phyloP scores from a whole-genome alignment of 2,888 invertebrate species.

The Scaptomyza flava region DNA sequence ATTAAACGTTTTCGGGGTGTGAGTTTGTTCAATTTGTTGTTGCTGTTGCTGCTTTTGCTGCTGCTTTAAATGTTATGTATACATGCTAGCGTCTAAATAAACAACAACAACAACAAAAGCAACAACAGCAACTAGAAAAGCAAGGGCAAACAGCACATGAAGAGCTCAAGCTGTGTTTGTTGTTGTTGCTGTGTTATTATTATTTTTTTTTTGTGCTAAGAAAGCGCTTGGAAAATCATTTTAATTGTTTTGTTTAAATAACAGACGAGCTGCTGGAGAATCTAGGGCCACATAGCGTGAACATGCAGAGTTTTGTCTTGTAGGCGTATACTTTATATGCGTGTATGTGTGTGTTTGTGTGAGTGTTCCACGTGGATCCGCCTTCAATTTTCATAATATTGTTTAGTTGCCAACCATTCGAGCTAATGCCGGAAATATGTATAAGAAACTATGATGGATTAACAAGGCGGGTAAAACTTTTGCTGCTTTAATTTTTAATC shows the following conservation, averaged over 20 bases:
- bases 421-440: constrained; percentile 3
- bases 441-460: constrained; percentile 30
- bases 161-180: constrained; percentile 35
- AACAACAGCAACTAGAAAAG: constrained; percentile 28
- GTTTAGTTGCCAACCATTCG: constrained; percentile 15
- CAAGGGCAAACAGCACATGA: constrained; percentile 47
- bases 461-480: not conserved
- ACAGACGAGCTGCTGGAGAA: constrained; percentile 50
- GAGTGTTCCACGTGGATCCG: constrained; percentile 3
- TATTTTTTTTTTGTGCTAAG: constrained; percentile 26
- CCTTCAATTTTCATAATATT: constrained; percentile 18
- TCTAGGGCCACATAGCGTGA: constrained; percentile 20
- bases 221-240: constrained; percentile 71
- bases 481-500: not conserved
- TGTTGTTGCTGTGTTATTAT: constrained; percentile 22
- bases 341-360: constrained; percentile 13
- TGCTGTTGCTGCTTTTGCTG: constrained; percentile 43
- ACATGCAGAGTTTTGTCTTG: constrained; percentile 37
- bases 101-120: constrained; percentile 55
- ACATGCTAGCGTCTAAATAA: constrained; percentile 78
- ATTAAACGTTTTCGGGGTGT: constrained; percentile 80
- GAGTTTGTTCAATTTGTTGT: constrained; percentile 80
- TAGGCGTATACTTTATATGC: constrained; percentile 77
- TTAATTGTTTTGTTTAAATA: constrained; percentile 81
- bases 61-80: constrained; percentile 71